These are phyloP conservation scores for Lasiurus borealis DNA, from an alignment of 2,113 vertebrate species.

Conservation along the genomic window DNA sequence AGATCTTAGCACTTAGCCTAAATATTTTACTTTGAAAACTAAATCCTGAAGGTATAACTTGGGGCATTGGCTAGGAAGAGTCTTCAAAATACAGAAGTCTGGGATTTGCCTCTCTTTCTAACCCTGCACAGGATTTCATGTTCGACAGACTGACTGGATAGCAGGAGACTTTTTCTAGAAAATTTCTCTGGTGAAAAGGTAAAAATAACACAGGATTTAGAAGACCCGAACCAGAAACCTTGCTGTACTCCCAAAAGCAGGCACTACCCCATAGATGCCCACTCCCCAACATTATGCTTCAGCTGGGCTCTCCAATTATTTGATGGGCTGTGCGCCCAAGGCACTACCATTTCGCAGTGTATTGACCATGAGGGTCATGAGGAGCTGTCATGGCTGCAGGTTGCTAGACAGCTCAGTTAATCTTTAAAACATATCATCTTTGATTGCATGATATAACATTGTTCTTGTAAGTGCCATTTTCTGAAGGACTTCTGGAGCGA, in stretches of 20 bases:
- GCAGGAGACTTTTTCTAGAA: neutral
- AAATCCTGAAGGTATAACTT: neutral
- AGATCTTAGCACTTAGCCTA: neutral
- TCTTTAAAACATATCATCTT: slow-evolving; percentile 58
- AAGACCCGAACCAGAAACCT: neutral
- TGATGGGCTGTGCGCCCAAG: neutral
- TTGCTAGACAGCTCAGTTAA: neutral
- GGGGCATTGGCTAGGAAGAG: neutral
- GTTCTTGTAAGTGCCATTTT: slow-evolving; percentile 64
- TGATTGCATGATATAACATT: slow-evolving; percentile 29
- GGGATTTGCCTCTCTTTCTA: neutral
- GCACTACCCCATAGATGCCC: no score
- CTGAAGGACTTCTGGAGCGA: slow-evolving; percentile 64
- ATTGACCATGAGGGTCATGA: neutral
- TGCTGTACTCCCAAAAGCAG: neutral
- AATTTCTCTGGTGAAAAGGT: slow-evolving; percentile 1
- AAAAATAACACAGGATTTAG: neutral
- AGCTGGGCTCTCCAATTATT: neutral
- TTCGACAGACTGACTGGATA: neutral
- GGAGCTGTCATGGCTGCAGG: neutral
- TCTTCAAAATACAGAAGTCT: slow-evolving; percentile 13
- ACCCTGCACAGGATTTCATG: neutral
- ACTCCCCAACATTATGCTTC: neutral
- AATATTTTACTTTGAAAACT: slow-evolving; percentile 7
- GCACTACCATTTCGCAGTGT: neutral